Conservation (phyloP, 2,888 invertebrate genomes). For the Melieria crassipennis region DNA sequence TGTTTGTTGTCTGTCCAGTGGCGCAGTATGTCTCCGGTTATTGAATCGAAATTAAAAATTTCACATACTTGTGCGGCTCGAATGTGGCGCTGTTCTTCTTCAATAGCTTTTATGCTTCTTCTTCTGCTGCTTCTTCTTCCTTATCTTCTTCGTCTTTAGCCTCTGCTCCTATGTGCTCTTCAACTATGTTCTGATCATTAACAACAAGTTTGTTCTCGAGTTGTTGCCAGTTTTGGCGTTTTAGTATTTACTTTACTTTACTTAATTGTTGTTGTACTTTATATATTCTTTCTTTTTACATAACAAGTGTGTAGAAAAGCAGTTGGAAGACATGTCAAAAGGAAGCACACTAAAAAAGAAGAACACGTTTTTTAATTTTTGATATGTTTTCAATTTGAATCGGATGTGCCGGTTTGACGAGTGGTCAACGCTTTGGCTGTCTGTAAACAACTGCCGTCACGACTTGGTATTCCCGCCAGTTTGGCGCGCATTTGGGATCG, state of each 20-base stretch:
- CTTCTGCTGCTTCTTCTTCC: constrained; percentile 33
- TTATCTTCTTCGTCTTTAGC: constrained; percentile 21
- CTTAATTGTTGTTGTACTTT: constrained; percentile 2
- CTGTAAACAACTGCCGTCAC: background rate
- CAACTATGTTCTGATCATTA: constrained; percentile 7
- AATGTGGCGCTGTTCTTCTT: constrained; percentile 36
- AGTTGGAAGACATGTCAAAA: no score
- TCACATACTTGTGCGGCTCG: no score
- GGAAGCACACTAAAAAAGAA: background rate
- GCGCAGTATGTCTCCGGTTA: no score
- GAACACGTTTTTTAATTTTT: constrained; percentile 26
- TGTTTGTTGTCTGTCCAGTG: no score
- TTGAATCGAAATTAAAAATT: no score
- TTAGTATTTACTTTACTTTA: background rate
- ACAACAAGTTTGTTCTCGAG: constrained; percentile 12
- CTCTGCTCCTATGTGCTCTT: background rate
- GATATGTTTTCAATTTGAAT: constrained; percentile 31
- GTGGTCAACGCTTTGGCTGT: background rate
- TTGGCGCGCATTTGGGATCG: no score
- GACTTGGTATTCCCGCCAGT: no score
- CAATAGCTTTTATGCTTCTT: constrained; percentile 36
- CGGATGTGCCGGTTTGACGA: constrained; percentile 9
- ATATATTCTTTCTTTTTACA: background rate
- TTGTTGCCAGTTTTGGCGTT: background rate
- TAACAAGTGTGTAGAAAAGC: constrained; percentile 1